These are phyloP conservation scores for Varroa destructor DNA, from an alignment of 1,140 invertebrate genomes.

Conservation along the genomic window DNA sequence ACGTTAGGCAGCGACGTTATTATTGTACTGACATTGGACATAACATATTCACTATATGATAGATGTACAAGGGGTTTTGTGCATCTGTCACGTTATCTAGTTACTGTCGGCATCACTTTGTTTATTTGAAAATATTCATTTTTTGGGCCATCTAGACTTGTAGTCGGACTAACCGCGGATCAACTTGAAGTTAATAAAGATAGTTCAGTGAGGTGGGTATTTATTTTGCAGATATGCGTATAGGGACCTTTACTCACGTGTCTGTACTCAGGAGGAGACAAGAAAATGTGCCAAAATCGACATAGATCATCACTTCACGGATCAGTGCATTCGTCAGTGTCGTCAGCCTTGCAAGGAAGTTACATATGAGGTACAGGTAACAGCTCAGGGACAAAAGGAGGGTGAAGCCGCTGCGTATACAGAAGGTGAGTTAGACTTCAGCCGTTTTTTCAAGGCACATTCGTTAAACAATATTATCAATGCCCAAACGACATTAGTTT, in stretches of 20 bases:
- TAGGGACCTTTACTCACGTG: not conserved
- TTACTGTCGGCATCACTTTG: no score
- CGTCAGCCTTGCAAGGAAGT: constrained; percentile 18
- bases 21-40: no score
- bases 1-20: no score
- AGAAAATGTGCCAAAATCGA: constrained; percentile 15
- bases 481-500: not conserved
- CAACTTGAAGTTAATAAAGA: no score
- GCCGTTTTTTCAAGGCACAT: not conserved
- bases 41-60: no score
- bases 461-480: not conserved
- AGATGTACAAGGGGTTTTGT: no score
- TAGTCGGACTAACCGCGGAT: no score
- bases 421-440: not conserved
- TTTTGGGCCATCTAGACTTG: no score
- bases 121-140: no score
- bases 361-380: constrained; percentile 21
- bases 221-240: constrained; percentile 5
- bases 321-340: constrained; percentile 13
- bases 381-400: constrained; percentile 16
- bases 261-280: constrained; percentile 9
- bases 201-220: not conserved
- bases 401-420: not conserved
- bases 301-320: constrained; percentile 13
- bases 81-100: no score